Conservation (phyloP, 1,140 invertebrate species). For the Formica selysi region DNA sequence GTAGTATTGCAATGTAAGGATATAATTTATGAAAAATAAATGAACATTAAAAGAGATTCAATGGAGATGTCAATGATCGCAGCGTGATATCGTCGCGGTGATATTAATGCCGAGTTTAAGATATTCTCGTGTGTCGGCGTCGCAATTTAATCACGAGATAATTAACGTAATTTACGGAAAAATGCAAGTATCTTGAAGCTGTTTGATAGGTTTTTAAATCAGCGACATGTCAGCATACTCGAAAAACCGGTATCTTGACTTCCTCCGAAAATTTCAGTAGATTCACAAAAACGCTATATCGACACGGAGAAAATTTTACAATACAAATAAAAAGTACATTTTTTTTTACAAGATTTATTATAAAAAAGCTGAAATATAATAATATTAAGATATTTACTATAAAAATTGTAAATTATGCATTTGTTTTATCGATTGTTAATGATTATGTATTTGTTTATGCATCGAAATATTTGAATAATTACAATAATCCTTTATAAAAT, state of each 20-base stretch:
- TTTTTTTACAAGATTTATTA: no score
- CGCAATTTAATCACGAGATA: not conserved
- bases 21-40: constrained; percentile 18
- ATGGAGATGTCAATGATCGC: constrained; percentile 52
- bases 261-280: constrained; percentile 65
- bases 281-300: constrained; percentile 13
- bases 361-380: no score
- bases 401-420: no score
- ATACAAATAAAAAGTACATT: no score
- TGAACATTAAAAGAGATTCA: not conserved
- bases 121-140: not conserved
- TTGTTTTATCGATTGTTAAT: no score
- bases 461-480: no score
- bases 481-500: no score
- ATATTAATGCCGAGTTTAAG: constrained; percentile 43
- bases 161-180: constrained; percentile 7
- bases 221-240: constrained; percentile 27
- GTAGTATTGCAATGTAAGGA: not conserved
- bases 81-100: constrained; percentile 1
- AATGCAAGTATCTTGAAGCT: constrained; percentile 53
- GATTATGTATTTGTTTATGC: no score
- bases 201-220: constrained; percentile 61
- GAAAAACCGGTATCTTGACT: constrained; percentile 73
- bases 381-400: no score
- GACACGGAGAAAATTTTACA: not conserved